phyloP scores from a whole-genome alignment of 2,113 vertebrate species.

The Capra hircus region DNA sequence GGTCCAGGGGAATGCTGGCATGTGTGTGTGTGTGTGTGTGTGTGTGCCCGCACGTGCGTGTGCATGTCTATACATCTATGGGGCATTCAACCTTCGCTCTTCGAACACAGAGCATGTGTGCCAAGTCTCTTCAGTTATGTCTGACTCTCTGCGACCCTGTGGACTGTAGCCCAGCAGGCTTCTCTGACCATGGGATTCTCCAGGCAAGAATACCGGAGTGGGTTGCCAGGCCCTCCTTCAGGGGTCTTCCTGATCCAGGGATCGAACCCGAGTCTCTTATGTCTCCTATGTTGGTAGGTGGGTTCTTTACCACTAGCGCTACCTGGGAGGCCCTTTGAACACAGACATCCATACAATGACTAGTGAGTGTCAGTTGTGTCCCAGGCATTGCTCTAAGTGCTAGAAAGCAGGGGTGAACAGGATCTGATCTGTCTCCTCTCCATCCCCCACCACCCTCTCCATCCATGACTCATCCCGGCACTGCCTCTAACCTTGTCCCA shows the following conservation, averaged over 20 bases:
- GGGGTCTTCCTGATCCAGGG: not conserved
- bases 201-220: not conserved
- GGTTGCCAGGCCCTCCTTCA: not conserved
- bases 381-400: not conserved
- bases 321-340: not conserved
- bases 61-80: not conserved
- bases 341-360: not conserved
- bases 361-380: too few relatives aligned
- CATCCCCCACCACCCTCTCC: accelerated
- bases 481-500: not conserved
- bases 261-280: accelerated
- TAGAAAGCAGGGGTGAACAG: not conserved
- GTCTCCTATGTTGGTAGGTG: not conserved
- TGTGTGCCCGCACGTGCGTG: accelerated
- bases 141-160: not conserved
- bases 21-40: not conserved
- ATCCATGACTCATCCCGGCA: accelerated
- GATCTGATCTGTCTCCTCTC: not conserved
- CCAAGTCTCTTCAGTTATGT: not conserved
- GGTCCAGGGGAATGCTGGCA: not conserved
- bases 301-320: not conserved
- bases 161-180: not conserved
- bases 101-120: not conserved
- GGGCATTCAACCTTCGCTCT: not conserved
- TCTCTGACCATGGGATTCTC: not conserved